Conservation (phyloP, 2,888 invertebrate species). For the Neoitamus cyanurus region DNA sequence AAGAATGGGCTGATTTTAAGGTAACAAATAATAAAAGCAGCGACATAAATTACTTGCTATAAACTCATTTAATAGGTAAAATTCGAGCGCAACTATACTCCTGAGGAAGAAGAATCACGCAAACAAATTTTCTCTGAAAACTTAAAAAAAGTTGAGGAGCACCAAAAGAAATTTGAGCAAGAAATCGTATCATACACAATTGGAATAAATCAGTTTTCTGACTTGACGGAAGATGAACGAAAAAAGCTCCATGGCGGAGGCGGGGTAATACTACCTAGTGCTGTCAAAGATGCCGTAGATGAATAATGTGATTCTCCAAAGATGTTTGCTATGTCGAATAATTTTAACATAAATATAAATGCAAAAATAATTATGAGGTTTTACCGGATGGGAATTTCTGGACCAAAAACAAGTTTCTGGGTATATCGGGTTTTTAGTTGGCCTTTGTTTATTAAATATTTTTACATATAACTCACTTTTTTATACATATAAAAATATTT, state of each 20-base stretch:
- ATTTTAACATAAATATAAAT: neutral
- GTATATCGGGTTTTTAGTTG: no score
- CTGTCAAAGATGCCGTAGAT: neutral
- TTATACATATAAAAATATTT: no score
- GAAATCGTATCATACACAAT: neutral
- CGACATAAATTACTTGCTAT: neutral
- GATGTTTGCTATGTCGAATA: neutral
- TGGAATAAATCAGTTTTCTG: neutral
- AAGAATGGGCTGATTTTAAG: slow-evolving; percentile 4
- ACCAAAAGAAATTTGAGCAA: neutral
- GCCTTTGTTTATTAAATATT: no score
- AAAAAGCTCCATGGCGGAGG: neutral
- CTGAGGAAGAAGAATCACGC: neutral
- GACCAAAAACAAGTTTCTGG: no score
- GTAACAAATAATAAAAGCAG: neutral
- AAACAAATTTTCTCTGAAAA: slow-evolving; percentile 7
- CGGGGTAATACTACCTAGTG: neutral
- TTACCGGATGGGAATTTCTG: neutral
- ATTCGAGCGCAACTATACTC: slow-evolving; percentile 1
- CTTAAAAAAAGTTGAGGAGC: neutral
- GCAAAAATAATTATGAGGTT: neutral
- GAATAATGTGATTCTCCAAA: neutral
- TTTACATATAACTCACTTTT: no score
- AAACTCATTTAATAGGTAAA: neutral
- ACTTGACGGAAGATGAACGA: neutral